Conservation (phyloP, 2,113 vertebrate species). For the Leucosticte australis region DNA sequence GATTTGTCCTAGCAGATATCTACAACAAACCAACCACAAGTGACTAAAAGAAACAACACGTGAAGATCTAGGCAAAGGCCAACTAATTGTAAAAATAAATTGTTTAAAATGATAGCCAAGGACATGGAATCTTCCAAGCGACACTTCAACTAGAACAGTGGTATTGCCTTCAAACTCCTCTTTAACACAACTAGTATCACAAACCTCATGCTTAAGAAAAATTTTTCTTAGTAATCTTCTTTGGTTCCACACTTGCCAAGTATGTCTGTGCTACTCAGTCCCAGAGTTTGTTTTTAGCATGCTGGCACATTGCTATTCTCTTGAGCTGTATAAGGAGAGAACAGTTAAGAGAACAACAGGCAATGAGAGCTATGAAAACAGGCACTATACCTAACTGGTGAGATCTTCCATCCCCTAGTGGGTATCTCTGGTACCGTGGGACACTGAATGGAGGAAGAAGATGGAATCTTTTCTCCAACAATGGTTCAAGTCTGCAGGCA, state of each 20-base stretch:
- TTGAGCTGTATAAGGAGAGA: not conserved
- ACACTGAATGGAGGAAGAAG: slow-evolving; percentile 78
- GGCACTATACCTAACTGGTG: slow-evolving; percentile 75
- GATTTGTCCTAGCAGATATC: not conserved
- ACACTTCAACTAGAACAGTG: not conserved
- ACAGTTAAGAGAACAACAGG: not conserved
- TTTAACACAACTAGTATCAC: not conserved
- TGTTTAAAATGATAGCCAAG: not conserved
- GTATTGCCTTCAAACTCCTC: not conserved
- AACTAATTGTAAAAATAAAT: not conserved
- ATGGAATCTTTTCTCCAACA: slow-evolving; percentile 79
- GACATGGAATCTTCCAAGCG: not conserved
- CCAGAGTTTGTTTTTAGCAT: not conserved
- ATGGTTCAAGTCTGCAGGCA: slow-evolving; percentile 77
- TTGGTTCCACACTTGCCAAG: not conserved
- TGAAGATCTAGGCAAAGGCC: not conserved
- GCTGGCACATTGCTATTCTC: not conserved
- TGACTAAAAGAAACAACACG: not conserved
- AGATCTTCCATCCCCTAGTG: slow-evolving; percentile 77
- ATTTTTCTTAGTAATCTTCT: not conserved
- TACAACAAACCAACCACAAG: not conserved
- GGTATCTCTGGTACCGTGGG: slow-evolving; percentile 81
- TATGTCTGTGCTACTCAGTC: not conserved
- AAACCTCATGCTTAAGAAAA: not conserved
- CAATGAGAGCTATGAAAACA: not conserved